Evolutionary conservation across 2,888 invertebrate genomes (phyloP).

Genomic region (Scaptomyza caliginosa): DNA sequence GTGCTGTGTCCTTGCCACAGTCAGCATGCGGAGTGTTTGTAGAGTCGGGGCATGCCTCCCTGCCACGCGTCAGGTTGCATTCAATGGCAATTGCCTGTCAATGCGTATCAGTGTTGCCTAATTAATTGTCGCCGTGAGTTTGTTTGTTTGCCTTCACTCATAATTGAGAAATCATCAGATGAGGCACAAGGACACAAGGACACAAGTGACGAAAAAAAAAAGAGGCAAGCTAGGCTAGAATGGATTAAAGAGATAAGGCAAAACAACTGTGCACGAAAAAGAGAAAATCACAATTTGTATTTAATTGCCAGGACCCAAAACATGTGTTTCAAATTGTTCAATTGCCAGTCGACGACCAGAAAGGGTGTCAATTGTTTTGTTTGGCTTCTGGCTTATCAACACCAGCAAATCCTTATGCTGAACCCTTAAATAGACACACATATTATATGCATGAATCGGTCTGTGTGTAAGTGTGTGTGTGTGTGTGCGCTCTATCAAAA

Average conservation of each 20-base stretch:
- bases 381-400: constrained; percentile 36
- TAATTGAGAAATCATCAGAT: constrained; percentile 74
- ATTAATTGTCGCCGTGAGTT: constrained; percentile 65
- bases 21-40: constrained; percentile 1
- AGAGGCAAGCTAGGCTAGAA: no score
- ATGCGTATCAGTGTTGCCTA: constrained; percentile 50
- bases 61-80: constrained; percentile 69
- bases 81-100: constrained; percentile 38
- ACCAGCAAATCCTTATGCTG: constrained; percentile 7
- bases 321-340: constrained; percentile 75
- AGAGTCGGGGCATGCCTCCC: constrained; percentile 44
- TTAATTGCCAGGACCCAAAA: constrained; percentile 72
- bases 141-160: constrained; percentile 40
- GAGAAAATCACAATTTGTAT: constrained; percentile 66
- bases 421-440: constrained; percentile 34
- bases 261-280: constrained; percentile 20
- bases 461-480: constrained; percentile 30
- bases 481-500: constrained; percentile 73
- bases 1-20: constrained; percentile 38
- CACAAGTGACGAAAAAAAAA: background rate
- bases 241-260: constrained; percentile 20
- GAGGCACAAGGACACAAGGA: constrained; percentile 45
- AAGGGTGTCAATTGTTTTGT: constrained; percentile 72
- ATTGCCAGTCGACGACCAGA: constrained; percentile 24
- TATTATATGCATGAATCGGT: constrained; percentile 26